Base-by-base conservation (phyloP, 2,797 vertebrate genomes). In the Alectoris magna region DNA sequence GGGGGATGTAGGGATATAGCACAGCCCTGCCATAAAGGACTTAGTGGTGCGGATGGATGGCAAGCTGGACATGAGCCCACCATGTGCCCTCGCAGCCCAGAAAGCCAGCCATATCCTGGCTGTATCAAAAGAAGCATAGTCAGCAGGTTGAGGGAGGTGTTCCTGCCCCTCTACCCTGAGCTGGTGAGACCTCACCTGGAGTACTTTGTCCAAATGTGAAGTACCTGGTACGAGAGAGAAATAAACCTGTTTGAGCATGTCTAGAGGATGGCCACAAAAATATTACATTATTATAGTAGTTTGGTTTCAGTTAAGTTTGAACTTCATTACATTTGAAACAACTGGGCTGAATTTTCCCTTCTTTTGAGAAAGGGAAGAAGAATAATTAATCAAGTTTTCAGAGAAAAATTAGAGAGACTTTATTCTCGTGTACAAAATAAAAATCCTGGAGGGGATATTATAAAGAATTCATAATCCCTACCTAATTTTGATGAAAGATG, bases 401-500 rank as follows among this genome's bases (percentile, higher is more conserved):
- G 67, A 29, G 67, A 56, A 89, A 22, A 39, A 49, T 2, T 49
- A 53, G 31, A 16, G 6, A 60, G 22, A 53, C 15, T 76, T 89
- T 51, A 14, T 77, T 83, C 21, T 87, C 29, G 48, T 31, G 18
- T 44, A 55, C 44, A 31, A 24, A 16, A 55, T 46, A 41, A 74
- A 71, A 53, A 3, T 6, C 1, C 10, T 55, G 34, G 74, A 87
- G 85, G 38, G 11, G 4, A 59, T 58, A 53, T 12, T 4, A n/a
- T 14, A 44, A 85, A 51, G 39, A 66, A 75, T 51, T 90, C 53
- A 64, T 83, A 91, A 68, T 62, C 26, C 21, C 11, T 58, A 36
- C 34, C 49, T 94, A 80, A 88, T 95, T 66, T 91, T 24, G 49
- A 69, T 71, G 38, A 90, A 94, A 84, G 58, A 8, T 36, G 78